Conservation (phyloP, 2,888 invertebrate genomes). For the Xiphydria camelus region DNA sequence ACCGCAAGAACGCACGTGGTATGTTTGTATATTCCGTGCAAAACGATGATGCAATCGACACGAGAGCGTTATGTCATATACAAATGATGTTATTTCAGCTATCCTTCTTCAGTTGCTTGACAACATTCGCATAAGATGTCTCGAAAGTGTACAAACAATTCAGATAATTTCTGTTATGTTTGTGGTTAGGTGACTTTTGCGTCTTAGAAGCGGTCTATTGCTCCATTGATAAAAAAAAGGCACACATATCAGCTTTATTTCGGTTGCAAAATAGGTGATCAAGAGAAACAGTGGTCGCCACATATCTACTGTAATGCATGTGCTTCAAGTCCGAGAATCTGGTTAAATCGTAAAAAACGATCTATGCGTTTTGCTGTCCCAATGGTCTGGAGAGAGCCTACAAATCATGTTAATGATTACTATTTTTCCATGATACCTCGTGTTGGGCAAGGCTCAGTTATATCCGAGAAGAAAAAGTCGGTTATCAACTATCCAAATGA, state of each 20-base stretch:
- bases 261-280: background rate
- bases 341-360: background rate
- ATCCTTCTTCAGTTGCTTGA: too few species aligned
- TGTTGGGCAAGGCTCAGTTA: slow-evolving; percentile 3
- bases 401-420: slow-evolving; percentile 13
- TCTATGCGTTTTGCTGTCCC: slow-evolving; percentile 6
- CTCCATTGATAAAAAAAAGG: background rate
- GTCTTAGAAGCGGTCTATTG: slow-evolving; percentile 1
- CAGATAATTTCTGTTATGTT: slow-evolving; percentile 7
- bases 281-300: background rate
- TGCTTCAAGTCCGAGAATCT: background rate
- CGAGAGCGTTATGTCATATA: too few species aligned
- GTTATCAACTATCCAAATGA: slow-evolving; percentile 7
- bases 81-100: too few species aligned
- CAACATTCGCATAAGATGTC: too few species aligned
- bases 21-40: too few species aligned
- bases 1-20: too few species aligned
- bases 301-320: slow-evolving; percentile 3
- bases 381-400: slow-evolving; percentile 14
- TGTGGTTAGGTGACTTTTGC: slow-evolving; percentile 4
- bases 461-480: slow-evolving; percentile 9
- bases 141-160: background rate
- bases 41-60: too few species aligned
- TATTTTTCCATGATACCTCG: slow-evolving; percentile 10
- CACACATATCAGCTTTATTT: background rate